phyloP scores from a whole-genome alignment of 2,888 invertebrate species.

The Lycaena phlaeas region DNA sequence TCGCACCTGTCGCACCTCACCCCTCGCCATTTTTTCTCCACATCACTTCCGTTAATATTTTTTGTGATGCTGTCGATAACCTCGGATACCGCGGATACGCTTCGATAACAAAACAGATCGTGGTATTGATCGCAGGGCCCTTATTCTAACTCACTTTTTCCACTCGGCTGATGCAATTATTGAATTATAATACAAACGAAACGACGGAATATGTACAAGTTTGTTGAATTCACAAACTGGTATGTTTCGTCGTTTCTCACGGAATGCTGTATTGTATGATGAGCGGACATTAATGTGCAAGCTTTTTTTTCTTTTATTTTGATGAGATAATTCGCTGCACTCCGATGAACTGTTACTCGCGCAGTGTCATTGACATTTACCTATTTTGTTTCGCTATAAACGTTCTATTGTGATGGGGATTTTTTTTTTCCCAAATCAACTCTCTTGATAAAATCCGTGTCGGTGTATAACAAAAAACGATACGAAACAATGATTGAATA shows the following conservation, averaged over 20 bases:
- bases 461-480: not conserved
- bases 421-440: not conserved
- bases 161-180: not conserved
- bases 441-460: not conserved
- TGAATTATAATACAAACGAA: not conserved
- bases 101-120: constrained; percentile 51
- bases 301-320: constrained; percentile 14
- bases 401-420: constrained; percentile 14
- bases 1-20: constrained; percentile 53
- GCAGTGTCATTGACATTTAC: constrained; percentile 38
- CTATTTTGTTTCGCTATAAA: constrained; percentile 22
- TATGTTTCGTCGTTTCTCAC: constrained; percentile 1
- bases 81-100: constrained; percentile 58
- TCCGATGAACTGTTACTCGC: constrained; percentile 32
- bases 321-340: constrained; percentile 37
- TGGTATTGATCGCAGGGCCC: not conserved
- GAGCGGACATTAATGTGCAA: not conserved
- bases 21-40: constrained; percentile 60
- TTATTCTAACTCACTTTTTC: not conserved
- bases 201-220: too few relatives aligned
- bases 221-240: too few relatives aligned
- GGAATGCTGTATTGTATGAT: not conserved
- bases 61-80: constrained; percentile 61
- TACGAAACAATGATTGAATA: constrained; percentile 2
- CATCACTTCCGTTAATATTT: constrained; percentile 59